Evolutionary conservation across 2,888 invertebrate species (phyloP).

Genomic region (Lysandra coridon): DNA sequence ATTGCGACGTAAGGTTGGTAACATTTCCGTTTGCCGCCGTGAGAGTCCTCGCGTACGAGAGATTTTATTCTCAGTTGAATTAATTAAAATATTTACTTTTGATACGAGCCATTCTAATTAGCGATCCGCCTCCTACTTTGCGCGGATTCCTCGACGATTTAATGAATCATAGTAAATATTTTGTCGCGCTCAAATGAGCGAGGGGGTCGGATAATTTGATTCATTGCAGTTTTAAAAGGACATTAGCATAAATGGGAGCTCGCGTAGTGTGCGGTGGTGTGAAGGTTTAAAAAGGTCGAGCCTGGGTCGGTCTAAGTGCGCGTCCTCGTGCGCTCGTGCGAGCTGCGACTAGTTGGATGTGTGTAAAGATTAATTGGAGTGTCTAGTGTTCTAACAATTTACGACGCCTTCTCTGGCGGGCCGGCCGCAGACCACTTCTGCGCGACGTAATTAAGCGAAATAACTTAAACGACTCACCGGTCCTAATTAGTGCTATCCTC

Average conservation of each 20-base stretch:
- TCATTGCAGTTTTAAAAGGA: slow-evolving; percentile 34
- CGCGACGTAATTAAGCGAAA: slow-evolving; percentile 80
- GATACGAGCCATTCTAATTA: slow-evolving; percentile 46
- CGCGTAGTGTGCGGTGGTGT: slow-evolving; percentile 49
- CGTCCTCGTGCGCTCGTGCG: slow-evolving; percentile 53
- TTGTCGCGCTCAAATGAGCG: slow-evolving; percentile 33
- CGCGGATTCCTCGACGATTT: slow-evolving; percentile 42
- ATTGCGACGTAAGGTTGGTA: slow-evolving; percentile 76
- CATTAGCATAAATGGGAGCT: slow-evolving; percentile 33
- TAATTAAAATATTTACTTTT: slow-evolving; percentile 50
- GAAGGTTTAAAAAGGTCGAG: slow-evolving; percentile 61
- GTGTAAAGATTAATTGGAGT: slow-evolving; percentile 81
- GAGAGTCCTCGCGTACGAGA: slow-evolving; percentile 70
- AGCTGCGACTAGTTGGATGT: slow-evolving; percentile 69
- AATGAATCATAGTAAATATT: slow-evolving; percentile 43
- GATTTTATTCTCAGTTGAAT: slow-evolving; percentile 66
- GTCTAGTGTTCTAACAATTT: slow-evolving; percentile 76
- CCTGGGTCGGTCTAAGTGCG: slow-evolving; percentile 66
- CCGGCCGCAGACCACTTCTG: slow-evolving; percentile 78
- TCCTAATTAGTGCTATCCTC: slow-evolving; percentile 78
- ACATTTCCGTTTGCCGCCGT: slow-evolving; percentile 66
- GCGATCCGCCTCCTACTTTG: slow-evolving; percentile 44
- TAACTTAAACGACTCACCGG: slow-evolving; percentile 78
- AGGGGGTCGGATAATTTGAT: slow-evolving; percentile 34
- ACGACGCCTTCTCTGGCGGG: slow-evolving; percentile 70